These are phyloP conservation scores for Trinorchestia longiramus DNA, from an alignment of 1,140 invertebrate genomes.

Conservation along the genomic window DNA sequence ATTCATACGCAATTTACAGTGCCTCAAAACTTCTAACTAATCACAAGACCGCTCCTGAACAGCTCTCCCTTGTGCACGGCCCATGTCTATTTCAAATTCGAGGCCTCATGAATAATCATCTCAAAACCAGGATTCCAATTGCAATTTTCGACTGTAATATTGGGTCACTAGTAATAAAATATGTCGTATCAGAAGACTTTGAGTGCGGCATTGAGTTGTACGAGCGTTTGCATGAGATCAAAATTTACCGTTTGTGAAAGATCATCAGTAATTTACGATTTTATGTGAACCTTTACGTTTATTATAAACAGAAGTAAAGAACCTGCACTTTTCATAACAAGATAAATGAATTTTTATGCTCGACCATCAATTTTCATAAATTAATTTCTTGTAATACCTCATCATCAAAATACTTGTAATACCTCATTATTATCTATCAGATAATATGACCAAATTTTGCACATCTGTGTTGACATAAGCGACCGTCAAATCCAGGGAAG, in stretches of 20 bases:
- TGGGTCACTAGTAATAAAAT: not conserved
- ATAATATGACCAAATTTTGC: too few species aligned
- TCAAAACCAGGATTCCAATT: not conserved
- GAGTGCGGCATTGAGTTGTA: not conserved
- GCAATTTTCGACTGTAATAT: not conserved
- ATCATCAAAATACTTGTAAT: too few species aligned
- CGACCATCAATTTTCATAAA: too few species aligned
- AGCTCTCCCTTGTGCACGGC: not conserved
- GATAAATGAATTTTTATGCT: too few species aligned
- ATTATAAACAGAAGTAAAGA: too few species aligned
- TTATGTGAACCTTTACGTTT: not conserved
- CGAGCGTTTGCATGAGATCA: not conserved
- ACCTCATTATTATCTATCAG: too few species aligned
- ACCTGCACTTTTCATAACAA: too few species aligned
- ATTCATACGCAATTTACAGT: conserved; percentile 30
- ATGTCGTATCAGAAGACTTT: not conserved
- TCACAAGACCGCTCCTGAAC: conserved; percentile 12
- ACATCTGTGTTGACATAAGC: too few species aligned
- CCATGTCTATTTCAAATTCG: conserved; percentile 8
- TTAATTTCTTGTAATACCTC: too few species aligned
- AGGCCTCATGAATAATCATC: conserved; percentile 1
- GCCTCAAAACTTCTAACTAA: conserved; percentile 30
- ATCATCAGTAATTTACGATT: not conserved
- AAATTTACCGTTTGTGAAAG: not conserved
- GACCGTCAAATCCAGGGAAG: too few species aligned